Conservation (phyloP, 2,888 invertebrate species). For the Labia minor region DNA sequence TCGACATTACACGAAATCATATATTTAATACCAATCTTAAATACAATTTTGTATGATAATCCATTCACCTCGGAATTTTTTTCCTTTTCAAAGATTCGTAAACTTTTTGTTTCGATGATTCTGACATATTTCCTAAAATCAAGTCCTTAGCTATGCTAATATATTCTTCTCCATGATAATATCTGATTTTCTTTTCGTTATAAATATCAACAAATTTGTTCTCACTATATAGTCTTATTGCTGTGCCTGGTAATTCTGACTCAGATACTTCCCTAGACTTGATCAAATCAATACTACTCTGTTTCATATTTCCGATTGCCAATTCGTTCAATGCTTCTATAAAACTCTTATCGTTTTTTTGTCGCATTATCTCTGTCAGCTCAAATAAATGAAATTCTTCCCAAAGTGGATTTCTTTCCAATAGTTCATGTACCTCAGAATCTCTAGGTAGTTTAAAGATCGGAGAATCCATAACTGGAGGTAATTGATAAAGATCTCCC, state of each 20-base stretch:
- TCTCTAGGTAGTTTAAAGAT: neutral
- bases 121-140: no score
- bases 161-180: no score
- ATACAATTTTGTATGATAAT: neutral
- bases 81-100: neutral
- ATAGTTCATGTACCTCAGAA: neutral
- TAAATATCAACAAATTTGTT: no score
- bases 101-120: no score
- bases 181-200: no score
- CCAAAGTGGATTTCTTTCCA: slow-evolving; percentile 24
- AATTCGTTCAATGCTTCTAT: slow-evolving; percentile 29
- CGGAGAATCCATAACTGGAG: neutral
- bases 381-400: slow-evolving; percentile 28
- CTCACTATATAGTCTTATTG: no score
- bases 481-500: neutral
- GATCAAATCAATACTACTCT: neutral
- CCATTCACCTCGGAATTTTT: neutral
- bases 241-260: neutral
- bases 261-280: neutral
- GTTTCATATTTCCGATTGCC: slow-evolving; percentile 18
- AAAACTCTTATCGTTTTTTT: slow-evolving; percentile 29
- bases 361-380: slow-evolving; percentile 31
- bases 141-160: no score
- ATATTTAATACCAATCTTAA: neutral
- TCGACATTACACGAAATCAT: no score